A percentile compares a stretch with the other conserved stretches of the same genome.
Evolutionary conservation across 1,140 invertebrate species (phyloP).

Genomic region (Dendrolimus punctatus): DNA sequence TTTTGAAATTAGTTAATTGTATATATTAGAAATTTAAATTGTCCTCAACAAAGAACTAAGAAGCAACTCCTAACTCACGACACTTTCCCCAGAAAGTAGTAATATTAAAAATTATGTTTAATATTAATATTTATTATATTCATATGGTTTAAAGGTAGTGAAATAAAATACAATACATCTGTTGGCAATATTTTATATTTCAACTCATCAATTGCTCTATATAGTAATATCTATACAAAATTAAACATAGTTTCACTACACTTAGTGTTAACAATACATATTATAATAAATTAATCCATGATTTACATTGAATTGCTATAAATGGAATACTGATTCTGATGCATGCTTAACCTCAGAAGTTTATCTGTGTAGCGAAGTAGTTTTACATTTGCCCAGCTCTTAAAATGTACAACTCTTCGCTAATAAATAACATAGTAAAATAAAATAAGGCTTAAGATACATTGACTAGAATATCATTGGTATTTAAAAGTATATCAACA

Average conservation of each 20-base stretch:
- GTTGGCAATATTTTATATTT: constrained; percentile 60
- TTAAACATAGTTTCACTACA: constrained; percentile 41
- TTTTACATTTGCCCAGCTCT: constrained; percentile 65
- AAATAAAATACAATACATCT: constrained; percentile 30
- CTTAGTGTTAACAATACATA: constrained; percentile 26
- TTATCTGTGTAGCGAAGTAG: constrained; percentile 27
- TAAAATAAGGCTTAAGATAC: constrained; percentile 27
- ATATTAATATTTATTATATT: too few relatives aligned
- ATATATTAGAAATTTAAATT: too few relatives aligned
- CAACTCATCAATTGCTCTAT: constrained; percentile 57
- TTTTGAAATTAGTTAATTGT: too few relatives aligned
- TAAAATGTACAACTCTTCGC: constrained; percentile 61
- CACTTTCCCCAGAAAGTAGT: too few relatives aligned
- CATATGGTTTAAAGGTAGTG: too few relatives aligned
- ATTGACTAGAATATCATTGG: constrained; percentile 27
- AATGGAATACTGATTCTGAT: too few relatives aligned
- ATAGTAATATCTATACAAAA: constrained; percentile 59
- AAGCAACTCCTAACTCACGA: too few relatives aligned
- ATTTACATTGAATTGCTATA: constrained; percentile 23
- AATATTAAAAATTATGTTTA: too few relatives aligned
- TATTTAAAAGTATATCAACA: constrained; percentile 6
- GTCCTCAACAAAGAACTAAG: too few relatives aligned
- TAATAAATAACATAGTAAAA: constrained; percentile 15
- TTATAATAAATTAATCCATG: constrained; percentile 17
- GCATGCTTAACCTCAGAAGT: too few relatives aligned